Percentiles rank a stretch among this genome's conserved stretches.
Conservation (phyloP, 2,797 vertebrate genomes). For the Sebastes melanostomus region DNA sequence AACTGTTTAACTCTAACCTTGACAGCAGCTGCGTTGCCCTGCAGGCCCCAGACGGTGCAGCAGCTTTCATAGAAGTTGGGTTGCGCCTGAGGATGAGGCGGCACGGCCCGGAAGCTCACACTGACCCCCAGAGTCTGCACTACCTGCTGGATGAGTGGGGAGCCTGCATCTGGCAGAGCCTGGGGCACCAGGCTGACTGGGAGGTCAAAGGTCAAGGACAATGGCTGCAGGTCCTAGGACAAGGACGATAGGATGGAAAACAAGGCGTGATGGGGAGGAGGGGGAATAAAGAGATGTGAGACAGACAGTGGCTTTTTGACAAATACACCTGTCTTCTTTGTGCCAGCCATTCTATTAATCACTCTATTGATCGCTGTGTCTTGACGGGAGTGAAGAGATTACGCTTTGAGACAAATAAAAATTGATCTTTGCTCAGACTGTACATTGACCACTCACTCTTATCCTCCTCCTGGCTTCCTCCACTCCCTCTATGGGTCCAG, state of each 20-base stretch:
- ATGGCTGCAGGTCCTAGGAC: constrained; percentile 81
- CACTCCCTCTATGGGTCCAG: constrained; percentile 82
- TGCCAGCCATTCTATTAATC: constrained; percentile 43
- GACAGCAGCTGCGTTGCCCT: constrained; percentile 76
- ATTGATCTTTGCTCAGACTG: constrained; percentile 21
- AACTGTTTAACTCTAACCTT: constrained; percentile 70
- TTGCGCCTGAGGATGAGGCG: constrained; percentile 71
- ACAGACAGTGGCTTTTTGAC: constrained; percentile 31
- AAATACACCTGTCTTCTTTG: constrained; percentile 32
- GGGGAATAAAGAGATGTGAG: neutral
- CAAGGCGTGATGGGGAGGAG: neutral
- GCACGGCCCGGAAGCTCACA: constrained; percentile 78
- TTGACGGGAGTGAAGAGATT: constrained; percentile 41
- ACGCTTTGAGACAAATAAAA: constrained; percentile 49
- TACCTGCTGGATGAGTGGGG: constrained; percentile 84
- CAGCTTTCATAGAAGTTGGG: constrained; percentile 78
- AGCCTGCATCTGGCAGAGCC: constrained; percentile 76
- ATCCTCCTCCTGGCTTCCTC: constrained; percentile 83
- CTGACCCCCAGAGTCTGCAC: constrained; percentile 81
- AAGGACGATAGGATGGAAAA: neutral
- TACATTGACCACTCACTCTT: constrained; percentile 74
- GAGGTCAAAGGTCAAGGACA: constrained; percentile 85
- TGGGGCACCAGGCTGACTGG: constrained; percentile 79
- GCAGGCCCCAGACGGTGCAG: constrained; percentile 83
- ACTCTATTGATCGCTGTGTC: constrained; percentile 44